Base-by-base conservation (phyloP, 1,140 invertebrate species). In the Trichomalopsis sarcophagae region DNA sequence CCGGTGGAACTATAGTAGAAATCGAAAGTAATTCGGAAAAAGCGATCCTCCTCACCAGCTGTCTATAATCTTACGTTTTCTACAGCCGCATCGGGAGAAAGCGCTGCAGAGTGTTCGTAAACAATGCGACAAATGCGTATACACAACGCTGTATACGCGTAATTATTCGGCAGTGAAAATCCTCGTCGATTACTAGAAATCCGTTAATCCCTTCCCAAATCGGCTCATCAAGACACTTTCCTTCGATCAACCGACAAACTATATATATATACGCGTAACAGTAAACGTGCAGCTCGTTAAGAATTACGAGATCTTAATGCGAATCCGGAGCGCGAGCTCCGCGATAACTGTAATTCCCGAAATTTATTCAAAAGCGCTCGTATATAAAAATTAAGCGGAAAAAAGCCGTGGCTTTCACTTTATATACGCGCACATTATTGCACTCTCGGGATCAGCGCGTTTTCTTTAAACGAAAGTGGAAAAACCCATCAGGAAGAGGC, bases 11-110 rank as follows among this genome's bases (percentile, higher is more conserved):
- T 62, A 62, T 62, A 62, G 21, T 27, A 62, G 55, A 62, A 62
- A 62, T 62, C 55, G 55, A 62, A 62, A 62, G 55, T 62, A n/a
- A 62, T 62, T n/a, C 21, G 7, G 55, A 62, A 62, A 62, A 62
- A 7, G 0, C 55, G 55, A 62, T 62, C 55, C 55, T 62, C 55
- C 2, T 62, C 55, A 62, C 55, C 27, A 27, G 27, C 55, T 17
- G 55, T n/a, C 55, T n/a, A 62, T 74, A 82, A 74, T 74, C 14
- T 27, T 27, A 62, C 7, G 69, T 82, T 82, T 82, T 82, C 80
- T 82, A 62, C 14, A 50, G 21, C 27, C 40, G 40, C 40, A 44
- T 5, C 40, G n/a, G 44, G 81, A 75, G 81, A 82, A 82, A 82
- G 81, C 76, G 40, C 30, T 27, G 23, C 73, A 74, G 17, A 62